Evolutionary conservation across 2,797 vertebrate species (phyloP).

Genomic region (Pachyuromys duprasi): DNA sequence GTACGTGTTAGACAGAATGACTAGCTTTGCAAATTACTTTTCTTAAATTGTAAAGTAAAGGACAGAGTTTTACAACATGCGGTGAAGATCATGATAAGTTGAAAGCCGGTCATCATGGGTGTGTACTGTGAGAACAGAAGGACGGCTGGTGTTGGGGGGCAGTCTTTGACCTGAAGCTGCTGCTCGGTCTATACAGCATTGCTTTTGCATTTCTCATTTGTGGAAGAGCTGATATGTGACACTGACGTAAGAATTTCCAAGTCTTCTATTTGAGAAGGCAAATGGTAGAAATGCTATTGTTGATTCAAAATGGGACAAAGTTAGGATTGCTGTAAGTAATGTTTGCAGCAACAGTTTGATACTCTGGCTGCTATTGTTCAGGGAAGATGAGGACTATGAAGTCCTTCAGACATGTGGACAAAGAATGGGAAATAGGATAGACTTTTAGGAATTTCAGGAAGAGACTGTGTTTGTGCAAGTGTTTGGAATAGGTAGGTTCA

Average conservation of each 20-base stretch:
- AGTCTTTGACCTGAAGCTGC: not conserved
- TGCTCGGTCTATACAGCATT: fast-evolving
- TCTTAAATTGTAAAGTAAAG: not conserved
- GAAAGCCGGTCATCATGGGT: not conserved
- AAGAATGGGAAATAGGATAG: not conserved
- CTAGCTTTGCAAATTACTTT: not conserved
- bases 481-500: slow-evolving; percentile 51
- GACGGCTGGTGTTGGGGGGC: fast-evolving
- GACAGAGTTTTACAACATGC: not conserved
- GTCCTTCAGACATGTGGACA: not conserved
- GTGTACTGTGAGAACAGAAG: not conserved
- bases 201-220: not conserved
- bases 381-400: not conserved
- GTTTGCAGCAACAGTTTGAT: not conserved
- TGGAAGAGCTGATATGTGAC: not conserved
- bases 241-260: not conserved
- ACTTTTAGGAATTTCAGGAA: slow-evolving; percentile 35
- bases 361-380: not conserved
- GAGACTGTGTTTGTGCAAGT: slow-evolving; percentile 59
- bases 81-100: not conserved
- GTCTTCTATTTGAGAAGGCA: not conserved
- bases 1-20: not conserved
- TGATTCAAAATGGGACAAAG: not conserved
- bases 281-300: not conserved
- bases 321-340: not conserved